A percentile compares a stretch with the other conserved stretches of the same genome.
phyloP scores from a whole-genome alignment of 2,797 vertebrate species.

The Chelidonichthys spinosus region DNA sequence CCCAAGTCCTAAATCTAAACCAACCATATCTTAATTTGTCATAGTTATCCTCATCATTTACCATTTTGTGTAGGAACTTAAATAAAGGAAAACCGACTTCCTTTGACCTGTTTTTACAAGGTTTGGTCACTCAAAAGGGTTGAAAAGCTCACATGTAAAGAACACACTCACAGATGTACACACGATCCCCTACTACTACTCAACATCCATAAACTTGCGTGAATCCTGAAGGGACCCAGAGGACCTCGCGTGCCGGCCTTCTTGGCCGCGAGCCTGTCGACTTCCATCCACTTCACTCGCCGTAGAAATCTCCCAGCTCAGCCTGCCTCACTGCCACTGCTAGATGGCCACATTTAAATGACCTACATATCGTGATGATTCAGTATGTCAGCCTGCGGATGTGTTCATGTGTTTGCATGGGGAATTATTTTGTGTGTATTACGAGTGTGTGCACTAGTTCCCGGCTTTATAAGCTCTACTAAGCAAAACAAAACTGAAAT shows the following conservation, averaged over 20 bases:
- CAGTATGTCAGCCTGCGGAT: conserved; percentile 55
- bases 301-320: conserved; percentile 54
- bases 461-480: too few species aligned
- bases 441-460: background rate
- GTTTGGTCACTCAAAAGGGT: background rate
- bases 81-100: background rate
- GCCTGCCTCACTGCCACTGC: conserved; percentile 42
- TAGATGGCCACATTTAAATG: conserved; percentile 47
- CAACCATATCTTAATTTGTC: too few species aligned
- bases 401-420: conserved; percentile 24
- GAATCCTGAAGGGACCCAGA: conserved; percentile 17
- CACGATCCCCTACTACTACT: conserved; percentile 11
- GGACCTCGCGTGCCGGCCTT: conserved; percentile 58
- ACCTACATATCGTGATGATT: conserved; percentile 68
- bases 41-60: too few species aligned
- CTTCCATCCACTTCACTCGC: conserved; percentile 37
- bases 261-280: conserved; percentile 41
- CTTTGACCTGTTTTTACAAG: conserved; percentile 38
- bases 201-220: conserved; percentile 24
- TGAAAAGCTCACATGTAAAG: conserved; percentile 4
- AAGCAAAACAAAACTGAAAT: conserved; percentile 1
- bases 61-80: too few species aligned
- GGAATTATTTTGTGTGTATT: background rate
- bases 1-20: background rate
- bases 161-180: conserved; percentile 12